A percentile compares a stretch with the other conserved stretches of the same genome.
These are phyloP conservation scores for Phenganax subtilis DNA, from an alignment of 92 coral and sea anemone species.

Conservation along the genomic window DNA sequence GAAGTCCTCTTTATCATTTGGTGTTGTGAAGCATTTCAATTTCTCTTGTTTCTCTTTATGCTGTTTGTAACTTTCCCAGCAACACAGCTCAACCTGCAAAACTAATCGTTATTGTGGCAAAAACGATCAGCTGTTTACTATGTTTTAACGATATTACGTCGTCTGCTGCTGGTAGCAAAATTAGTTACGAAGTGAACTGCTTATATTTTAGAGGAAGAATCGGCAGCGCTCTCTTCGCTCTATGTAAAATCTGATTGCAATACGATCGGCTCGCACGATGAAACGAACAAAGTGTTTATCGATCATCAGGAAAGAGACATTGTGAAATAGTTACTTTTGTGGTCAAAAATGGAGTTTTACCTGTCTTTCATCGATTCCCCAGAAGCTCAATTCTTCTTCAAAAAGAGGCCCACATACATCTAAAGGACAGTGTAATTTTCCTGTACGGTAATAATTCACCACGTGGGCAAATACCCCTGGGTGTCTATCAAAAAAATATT, in stretches of 20 bases:
- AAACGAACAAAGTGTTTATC: background rate
- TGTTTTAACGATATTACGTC: background rate
- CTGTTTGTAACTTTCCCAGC: conserved; percentile 96
- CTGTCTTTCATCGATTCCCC: conserved; percentile 94
- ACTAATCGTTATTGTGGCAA: background rate
- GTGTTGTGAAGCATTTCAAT: conserved; percentile 80
- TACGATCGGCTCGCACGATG: no score
- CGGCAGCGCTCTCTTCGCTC: no score
- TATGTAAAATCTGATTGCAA: no score
- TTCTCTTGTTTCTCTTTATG: conserved; percentile 97
- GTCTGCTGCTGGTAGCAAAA: background rate
- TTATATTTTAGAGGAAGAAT: no score
- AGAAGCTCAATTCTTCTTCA: conserved; percentile 81
- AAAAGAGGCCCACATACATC: conserved; percentile 96
- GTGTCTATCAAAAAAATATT: conserved; percentile 93
- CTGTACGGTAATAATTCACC: conserved; percentile 87
- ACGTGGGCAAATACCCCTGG: conserved; percentile 93
- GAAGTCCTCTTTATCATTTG: conserved; percentile 56
- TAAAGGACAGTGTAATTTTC: conserved; percentile 86
- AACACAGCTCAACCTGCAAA: conserved; percentile 85
- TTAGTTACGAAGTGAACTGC: background rate
- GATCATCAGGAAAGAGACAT: no score
- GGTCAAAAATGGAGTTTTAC: background rate
- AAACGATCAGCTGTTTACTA: background rate
- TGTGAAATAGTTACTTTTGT: background rate